Evolutionary conservation across 2,888 invertebrate genomes (phyloP).

Genomic region (Trichacis sp.): DNA sequence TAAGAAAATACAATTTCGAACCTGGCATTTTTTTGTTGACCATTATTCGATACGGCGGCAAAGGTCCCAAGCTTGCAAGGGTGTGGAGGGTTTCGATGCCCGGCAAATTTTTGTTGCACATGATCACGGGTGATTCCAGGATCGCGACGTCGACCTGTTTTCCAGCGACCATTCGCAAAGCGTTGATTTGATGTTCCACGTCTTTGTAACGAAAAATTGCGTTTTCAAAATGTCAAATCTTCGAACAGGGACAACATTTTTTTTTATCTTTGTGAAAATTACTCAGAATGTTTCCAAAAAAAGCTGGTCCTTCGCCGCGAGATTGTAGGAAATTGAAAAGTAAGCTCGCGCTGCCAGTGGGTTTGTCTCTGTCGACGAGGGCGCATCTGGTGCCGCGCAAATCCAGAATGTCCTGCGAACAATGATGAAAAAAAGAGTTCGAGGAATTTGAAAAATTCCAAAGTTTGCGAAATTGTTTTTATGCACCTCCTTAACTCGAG

Average conservation of each 20-base stretch:
- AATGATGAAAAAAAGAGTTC: not conserved
- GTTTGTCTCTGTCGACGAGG: slow-evolving; percentile 49
- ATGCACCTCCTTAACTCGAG: slow-evolving; percentile 47
- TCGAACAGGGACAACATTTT: no score
- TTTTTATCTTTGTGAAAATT: no score
- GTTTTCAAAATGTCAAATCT: no score
- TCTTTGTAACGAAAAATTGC: slow-evolving; percentile 41
- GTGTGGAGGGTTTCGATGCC: slow-evolving; percentile 56
- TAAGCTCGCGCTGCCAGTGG: slow-evolving; percentile 49
- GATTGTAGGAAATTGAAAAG: slow-evolving; percentile 50
- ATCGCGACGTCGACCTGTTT: slow-evolving; percentile 58
- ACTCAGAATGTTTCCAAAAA: slow-evolving; percentile 61
- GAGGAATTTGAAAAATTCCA: not conserved
- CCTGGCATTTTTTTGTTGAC: slow-evolving; percentile 73
- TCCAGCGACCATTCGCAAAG: slow-evolving; percentile 60
- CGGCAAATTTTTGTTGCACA: slow-evolving; percentile 50
- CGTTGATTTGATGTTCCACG: slow-evolving; percentile 53
- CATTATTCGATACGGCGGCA: slow-evolving; percentile 77
- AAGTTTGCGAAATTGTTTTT: not conserved
- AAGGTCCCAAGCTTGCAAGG: slow-evolving; percentile 75
- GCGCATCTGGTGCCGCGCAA: slow-evolving; percentile 59
- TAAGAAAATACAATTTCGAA: slow-evolving; percentile 53
- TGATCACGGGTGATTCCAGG: slow-evolving; percentile 57
- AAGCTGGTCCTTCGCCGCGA: slow-evolving; percentile 58
- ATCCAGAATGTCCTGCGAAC: slow-evolving; percentile 51